Percentiles rank a stretch among this genome's conserved stretches.
These are phyloP conservation scores for Catalaphyllia jardinei DNA, from an alignment of 64 coral and sea anemone species.

Conservation along the genomic window DNA sequence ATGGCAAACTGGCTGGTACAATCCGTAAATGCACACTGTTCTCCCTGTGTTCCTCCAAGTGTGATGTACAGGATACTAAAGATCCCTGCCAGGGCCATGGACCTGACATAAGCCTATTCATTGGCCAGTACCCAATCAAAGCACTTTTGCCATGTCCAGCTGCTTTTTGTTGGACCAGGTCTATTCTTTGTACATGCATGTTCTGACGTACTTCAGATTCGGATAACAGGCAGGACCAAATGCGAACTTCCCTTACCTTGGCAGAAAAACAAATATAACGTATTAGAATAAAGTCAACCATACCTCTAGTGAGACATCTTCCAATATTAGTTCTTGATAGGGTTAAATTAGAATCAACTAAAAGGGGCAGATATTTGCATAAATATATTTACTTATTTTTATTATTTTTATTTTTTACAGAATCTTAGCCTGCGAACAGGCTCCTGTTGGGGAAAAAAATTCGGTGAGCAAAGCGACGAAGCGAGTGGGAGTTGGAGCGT, in stretches of 20 bases:
- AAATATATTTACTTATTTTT: too few species aligned
- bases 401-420: too few species aligned
- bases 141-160: constrained; percentile 40
- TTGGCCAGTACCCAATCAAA: constrained; percentile 92
- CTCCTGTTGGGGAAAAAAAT: too few species aligned
- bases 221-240: constrained; percentile 80
- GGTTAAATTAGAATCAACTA: too few species aligned
- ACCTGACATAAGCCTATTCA: constrained; percentile 85
- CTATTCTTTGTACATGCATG: constrained; percentile 83
- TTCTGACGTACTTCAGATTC: constrained; percentile 70
- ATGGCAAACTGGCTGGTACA: constrained; percentile 65
- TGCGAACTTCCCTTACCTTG: constrained; percentile 82
- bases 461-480: too few species aligned
- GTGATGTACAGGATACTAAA: constrained; percentile 65
- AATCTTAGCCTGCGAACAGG: too few species aligned
- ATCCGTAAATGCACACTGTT: constrained; percentile 64
- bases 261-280: neutral
- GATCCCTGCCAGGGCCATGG: constrained; percentile 94
- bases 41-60: constrained; percentile 69
- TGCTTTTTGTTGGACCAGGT: constrained; percentile 57
- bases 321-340: too few species aligned
- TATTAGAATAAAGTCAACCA: neutral
- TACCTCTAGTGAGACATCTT: too few species aligned
- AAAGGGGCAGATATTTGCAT: too few species aligned
- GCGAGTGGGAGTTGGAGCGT: too few species aligned